Evolutionary conservation across 2,888 invertebrate genomes (phyloP), one percentile per base, ranked within the genome.

Genomic region (Eubasilissa splendida): DNA sequence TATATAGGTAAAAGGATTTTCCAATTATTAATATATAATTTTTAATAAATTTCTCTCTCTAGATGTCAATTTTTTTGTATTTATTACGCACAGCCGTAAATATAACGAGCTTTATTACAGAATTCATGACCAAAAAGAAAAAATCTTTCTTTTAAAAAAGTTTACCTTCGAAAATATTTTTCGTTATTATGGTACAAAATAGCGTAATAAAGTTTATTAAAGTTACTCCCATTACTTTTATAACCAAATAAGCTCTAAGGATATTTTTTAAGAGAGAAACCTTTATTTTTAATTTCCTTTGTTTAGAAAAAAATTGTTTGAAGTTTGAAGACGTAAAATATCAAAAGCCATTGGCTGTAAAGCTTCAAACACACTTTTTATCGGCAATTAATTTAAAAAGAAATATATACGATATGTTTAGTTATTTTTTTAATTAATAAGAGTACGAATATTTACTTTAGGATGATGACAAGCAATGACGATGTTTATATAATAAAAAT

Each of bases 101-200:
- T 42, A 42, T 42, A 42, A 42, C 42, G 42, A 42, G 42, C 4
- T 42, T 7, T 42, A 42, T 42, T 42, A 42, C 42, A 42, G 42
- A 7, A 7, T 7, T 42, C 4, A 42, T 5, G 42, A 42, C 33
- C 52, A 2, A 70, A 53, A 12, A n/a, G 50, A 42, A 50, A 52
- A 70, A 52, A 14, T 42, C 5, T 22, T 52, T 50, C 50, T 52
- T 22, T 50, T 52, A 70, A 22, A 31, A 68, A 68, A 50, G 10
- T 14, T 52, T 50, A 52, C 68, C 52, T 52, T 50, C 42, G n/a
- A 70, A 52, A 70, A 70, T 14, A 22, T 63, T 33, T 63, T n/a
- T 33, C 63, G 31, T 63, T 63, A 63, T 63, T 63, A 33, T 31
- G 63, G 63, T 63, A 63, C 31, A 63, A 63, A 33, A 33, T 33